A percentile compares a stretch with the other conserved stretches of the same genome.
phyloP scores from a whole-genome alignment of 1,140 invertebrate species.

The Tetraneura akinire region DNA sequence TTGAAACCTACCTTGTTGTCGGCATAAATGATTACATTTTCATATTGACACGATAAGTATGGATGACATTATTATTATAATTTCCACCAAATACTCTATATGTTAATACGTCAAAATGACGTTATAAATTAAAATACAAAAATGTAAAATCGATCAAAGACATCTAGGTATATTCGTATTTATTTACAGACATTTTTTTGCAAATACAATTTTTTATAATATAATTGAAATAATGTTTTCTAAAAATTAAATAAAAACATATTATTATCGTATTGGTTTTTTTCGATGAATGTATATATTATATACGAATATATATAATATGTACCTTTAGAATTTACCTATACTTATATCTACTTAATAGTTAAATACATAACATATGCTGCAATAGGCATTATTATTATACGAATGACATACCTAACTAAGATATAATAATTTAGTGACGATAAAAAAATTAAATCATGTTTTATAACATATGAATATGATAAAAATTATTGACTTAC shows the following conservation, averaged over 20 bases:
- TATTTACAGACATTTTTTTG: conserved; percentile 49
- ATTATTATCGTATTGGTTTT: background rate
- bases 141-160: conserved; percentile 46
- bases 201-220: conserved; percentile 9
- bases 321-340: background rate
- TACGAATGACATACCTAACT: background rate
- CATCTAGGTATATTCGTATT: conserved; percentile 44
- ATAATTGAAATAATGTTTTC: conserved; percentile 41
- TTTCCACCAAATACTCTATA: too few species aligned
- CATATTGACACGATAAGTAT: background rate
- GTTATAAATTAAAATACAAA: background rate
- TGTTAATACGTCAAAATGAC: too few species aligned
- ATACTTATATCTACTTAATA: background rate
- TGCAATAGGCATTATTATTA: too few species aligned
- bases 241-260: conserved; percentile 41
- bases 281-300: background rate
- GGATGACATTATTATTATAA: background rate
- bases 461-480: background rate
- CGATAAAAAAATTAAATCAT: conserved; percentile 5
- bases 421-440: conserved; percentile 11
- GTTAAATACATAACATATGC: background rate
- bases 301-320: background rate
- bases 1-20: background rate
- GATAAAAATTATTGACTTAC: too few species aligned
- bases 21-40: background rate